These are phyloP conservation scores for Caenorhabditis parvicauda DNA, from an alignment of 2,888 invertebrate species.

Conservation along the genomic window DNA sequence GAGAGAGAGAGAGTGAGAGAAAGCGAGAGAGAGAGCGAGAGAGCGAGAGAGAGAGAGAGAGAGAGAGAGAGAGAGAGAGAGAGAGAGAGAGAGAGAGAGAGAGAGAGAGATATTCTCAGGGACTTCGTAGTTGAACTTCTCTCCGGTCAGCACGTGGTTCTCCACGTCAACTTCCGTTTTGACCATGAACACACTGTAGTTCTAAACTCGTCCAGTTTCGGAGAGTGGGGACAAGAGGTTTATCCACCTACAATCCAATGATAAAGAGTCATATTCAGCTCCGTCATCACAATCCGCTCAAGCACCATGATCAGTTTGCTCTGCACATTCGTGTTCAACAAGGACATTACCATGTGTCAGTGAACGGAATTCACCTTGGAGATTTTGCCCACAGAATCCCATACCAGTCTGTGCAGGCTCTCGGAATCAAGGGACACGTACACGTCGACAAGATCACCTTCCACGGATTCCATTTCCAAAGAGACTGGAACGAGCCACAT, in stretches of 20 bases:
- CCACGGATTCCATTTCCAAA: slow-evolving; percentile 37
- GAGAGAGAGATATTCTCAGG: slow-evolving; percentile 10
- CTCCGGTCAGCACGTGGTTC: slow-evolving; percentile 46
- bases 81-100: slow-evolving; percentile 6
- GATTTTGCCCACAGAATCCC: slow-evolving; percentile 43
- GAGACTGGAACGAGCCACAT: slow-evolving; percentile 21
- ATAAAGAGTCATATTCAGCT: slow-evolving; percentile 6
- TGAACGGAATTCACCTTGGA: slow-evolving; percentile 41
- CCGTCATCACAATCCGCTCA: slow-evolving; percentile 40
- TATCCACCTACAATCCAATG: background rate
- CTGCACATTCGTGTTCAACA: slow-evolving; percentile 37
- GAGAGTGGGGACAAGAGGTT: slow-evolving; percentile 37
- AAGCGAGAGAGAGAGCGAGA: too few relatives aligned
- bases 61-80: background rate
- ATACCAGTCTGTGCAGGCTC: slow-evolving; percentile 37
- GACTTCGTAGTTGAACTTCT: slow-evolving; percentile 46
- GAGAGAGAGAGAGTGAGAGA: background rate
- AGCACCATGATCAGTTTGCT: slow-evolving; percentile 37
- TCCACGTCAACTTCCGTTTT: slow-evolving; percentile 50
- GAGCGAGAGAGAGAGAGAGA: too few relatives aligned
- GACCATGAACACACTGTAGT: slow-evolving; percentile 33
- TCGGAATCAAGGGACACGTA: slow-evolving; percentile 39
- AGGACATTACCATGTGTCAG: slow-evolving; percentile 40
- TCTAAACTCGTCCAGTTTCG: slow-evolving; percentile 30
- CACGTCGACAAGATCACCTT: slow-evolving; percentile 40